phyloP scores from a whole-genome alignment of 2,797 vertebrate species.

The Holocentrus rufus region DNA sequence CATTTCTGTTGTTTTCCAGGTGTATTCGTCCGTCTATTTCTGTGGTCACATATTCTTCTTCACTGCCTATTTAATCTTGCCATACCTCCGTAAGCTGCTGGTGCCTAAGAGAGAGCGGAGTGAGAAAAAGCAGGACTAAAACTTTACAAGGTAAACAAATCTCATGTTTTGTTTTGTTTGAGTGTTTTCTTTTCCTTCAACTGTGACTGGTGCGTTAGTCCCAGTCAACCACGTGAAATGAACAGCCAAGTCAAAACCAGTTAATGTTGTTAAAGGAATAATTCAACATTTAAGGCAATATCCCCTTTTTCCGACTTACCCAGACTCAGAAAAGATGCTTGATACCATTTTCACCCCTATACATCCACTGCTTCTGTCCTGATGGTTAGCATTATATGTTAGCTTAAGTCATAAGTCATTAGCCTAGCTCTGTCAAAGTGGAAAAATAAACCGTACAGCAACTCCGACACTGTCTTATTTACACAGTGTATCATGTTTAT shows the following conservation, averaged over 20 bases:
- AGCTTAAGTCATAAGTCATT: no score
- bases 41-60: conserved; percentile 91
- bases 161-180: not conserved
- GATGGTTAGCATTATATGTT: no score
- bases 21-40: conserved; percentile 94
- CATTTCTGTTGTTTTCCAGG: conserved; percentile 78
- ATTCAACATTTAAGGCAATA: no score
- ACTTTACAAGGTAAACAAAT: conserved; percentile 59
- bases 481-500: no score
- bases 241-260: not conserved
- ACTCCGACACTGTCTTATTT: no score
- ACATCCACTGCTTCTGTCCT: no score
- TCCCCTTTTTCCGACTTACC: no score
- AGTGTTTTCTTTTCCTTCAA: not conserved
- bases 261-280: not conserved
- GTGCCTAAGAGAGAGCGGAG: conserved; percentile 87
- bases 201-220: not conserved
- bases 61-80: conserved; percentile 82
- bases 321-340: no score
- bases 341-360: no score
- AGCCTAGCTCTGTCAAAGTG: no score
- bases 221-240: not conserved
- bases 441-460: no score
- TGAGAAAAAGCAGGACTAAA: conserved; percentile 78
- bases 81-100: conserved; percentile 87